A percentile compares a stretch with the other conserved stretches of the same genome.
phyloP scores from a whole-genome alignment of 2,888 invertebrate genomes.

The Ichneumon xanthorius region DNA sequence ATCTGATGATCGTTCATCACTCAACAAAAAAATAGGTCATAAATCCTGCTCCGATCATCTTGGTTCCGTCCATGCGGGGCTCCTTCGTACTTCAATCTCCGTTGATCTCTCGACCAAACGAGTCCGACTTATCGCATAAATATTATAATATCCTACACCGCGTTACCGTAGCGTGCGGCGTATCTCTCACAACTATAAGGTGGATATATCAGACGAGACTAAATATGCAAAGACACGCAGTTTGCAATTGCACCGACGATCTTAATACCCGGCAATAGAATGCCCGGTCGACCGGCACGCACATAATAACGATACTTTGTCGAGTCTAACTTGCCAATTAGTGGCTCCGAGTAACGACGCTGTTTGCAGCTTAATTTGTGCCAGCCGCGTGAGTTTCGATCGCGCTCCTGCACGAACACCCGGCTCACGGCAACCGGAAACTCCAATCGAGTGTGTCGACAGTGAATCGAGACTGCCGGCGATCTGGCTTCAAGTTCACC shows the following conservation, averaged over 20 bases:
- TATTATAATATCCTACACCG: slow-evolving; percentile 1
- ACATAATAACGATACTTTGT: slow-evolving; percentile 62
- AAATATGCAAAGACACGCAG: slow-evolving; percentile 54
- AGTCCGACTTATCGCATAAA: background rate
- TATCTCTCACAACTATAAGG: background rate
- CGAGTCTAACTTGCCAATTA: slow-evolving; percentile 61
- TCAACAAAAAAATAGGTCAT: slow-evolving; percentile 30
- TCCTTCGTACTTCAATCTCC: slow-evolving; percentile 3
- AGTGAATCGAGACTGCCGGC: slow-evolving; percentile 21
- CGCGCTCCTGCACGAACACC: slow-evolving; percentile 32
- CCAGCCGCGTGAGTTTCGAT: slow-evolving; percentile 33
- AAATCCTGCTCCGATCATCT: slow-evolving; percentile 31
- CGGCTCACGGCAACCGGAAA: slow-evolving; percentile 45
- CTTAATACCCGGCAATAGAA: slow-evolving; percentile 63
- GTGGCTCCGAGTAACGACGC: slow-evolving; percentile 57
- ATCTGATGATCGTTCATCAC: slow-evolving; percentile 20
- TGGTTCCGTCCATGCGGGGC: slow-evolving; percentile 26
- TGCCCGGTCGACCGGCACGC: slow-evolving; percentile 11
- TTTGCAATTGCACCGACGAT: slow-evolving; percentile 56
- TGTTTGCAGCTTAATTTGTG: slow-evolving; percentile 55
- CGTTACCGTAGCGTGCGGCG: background rate
- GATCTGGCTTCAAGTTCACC: slow-evolving; percentile 8
- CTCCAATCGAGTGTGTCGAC: slow-evolving; percentile 56
- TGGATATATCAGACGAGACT: slow-evolving; percentile 18
- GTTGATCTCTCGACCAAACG: background rate